phyloP scores from a whole-genome alignment of 2,797 vertebrate species.

The Enteromius argenteus region DNA sequence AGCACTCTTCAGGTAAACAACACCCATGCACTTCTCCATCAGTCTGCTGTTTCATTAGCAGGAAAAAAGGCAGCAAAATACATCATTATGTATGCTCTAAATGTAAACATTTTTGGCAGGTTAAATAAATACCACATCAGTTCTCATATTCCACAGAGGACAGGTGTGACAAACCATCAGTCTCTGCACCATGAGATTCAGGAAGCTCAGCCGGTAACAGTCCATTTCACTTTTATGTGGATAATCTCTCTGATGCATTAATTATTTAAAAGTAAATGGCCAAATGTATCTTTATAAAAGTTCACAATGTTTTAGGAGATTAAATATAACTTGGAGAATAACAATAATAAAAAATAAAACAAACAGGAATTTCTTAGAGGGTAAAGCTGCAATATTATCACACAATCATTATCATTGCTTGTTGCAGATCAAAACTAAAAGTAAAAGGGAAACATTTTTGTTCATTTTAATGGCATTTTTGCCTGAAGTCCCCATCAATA shows the following conservation, averaged over 20 bases:
- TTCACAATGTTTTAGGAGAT: neutral
- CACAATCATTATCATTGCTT: neutral
- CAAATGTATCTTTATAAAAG: neutral
- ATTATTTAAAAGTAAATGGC: neutral
- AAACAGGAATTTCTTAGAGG: neutral
- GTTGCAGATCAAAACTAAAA: neutral
- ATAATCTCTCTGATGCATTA: neutral
- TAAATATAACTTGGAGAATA: neutral
- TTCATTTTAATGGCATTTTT: neutral
- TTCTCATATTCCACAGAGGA: slow-evolving; percentile 59
- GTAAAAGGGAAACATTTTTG: neutral
- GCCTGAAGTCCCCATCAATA: neutral
- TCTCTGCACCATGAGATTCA: slow-evolving; percentile 79
- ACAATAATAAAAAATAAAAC: neutral
- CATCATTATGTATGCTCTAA: neutral
- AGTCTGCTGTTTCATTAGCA: neutral
- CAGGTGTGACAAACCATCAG: slow-evolving; percentile 66
- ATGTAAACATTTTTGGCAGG: slow-evolving; percentile 60
- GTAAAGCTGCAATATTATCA: neutral
- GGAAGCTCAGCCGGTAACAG: slow-evolving; percentile 74
- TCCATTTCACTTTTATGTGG: neutral
- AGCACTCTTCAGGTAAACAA: slow-evolving; percentile 75
- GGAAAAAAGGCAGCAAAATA: neutral
- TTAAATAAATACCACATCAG: slow-evolving; percentile 70
- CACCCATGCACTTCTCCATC: neutral